phyloP scores from a whole-genome alignment of 2,888 invertebrate species.

The Lypha dubia region DNA sequence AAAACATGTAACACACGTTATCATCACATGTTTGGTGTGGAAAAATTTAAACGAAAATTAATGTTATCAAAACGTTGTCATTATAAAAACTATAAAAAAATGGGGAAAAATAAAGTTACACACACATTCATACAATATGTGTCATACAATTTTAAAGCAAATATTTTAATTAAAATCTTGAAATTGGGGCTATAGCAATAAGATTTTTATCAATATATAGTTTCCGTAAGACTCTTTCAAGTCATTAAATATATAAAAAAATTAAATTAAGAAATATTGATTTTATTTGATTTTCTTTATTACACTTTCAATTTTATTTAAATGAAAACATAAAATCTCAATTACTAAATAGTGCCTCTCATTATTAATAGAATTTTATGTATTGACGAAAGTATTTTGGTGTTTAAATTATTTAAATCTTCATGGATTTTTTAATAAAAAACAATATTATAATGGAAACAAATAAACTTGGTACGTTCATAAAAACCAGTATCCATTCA shows the following conservation, averaged over 20 bases:
- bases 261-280: no score
- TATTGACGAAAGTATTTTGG: not conserved
- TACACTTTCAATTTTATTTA: not conserved
- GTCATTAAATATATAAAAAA: no score
- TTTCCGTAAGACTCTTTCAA: not conserved
- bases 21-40: slow-evolving; percentile 48
- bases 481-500: slow-evolving; percentile 13
- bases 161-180: not conserved
- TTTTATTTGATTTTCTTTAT: not conserved
- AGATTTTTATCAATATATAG: not conserved
- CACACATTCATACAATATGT: slow-evolving; percentile 10
- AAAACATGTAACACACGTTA: slow-evolving; percentile 51
- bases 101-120: not conserved
- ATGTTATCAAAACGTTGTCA: slow-evolving; percentile 50
- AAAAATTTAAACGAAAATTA: slow-evolving; percentile 42
- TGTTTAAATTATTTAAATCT: slow-evolving; percentile 24
- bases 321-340: slow-evolving; percentile 10
- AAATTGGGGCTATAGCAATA: not conserved
- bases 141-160: not conserved
- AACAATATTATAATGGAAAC: slow-evolving; percentile 3
- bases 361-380: not conserved
- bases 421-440: slow-evolving; percentile 37
- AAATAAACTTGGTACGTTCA: slow-evolving; percentile 22
- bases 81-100: slow-evolving; percentile 26
- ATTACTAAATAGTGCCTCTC: not conserved